These are phyloP conservation scores for Pseudopleuronectes americanus DNA, from an alignment of 2,797 vertebrate species.

Conservation along the genomic window DNA sequence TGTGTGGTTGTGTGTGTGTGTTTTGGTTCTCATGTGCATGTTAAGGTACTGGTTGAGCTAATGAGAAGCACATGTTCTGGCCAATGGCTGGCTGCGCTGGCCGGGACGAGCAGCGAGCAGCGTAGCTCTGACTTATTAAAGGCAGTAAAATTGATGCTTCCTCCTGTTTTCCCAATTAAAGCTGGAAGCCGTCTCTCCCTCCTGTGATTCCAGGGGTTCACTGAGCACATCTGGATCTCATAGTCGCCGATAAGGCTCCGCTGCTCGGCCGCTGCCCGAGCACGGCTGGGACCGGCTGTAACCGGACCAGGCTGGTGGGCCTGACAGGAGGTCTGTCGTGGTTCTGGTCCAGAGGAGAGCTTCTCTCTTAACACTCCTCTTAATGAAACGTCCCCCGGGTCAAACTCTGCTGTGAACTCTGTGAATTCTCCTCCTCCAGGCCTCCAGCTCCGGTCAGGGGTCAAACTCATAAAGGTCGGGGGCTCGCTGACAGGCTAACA, in stretches of 20 bases:
- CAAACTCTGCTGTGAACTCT: slow-evolving; percentile 58
- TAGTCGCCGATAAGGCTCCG: slow-evolving; percentile 86
- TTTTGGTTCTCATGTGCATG: slow-evolving; percentile 36
- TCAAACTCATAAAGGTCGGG: slow-evolving; percentile 70
- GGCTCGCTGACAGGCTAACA: slow-evolving; percentile 62
- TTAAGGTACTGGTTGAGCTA: slow-evolving; percentile 74
- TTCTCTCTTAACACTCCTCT: slow-evolving; percentile 67
- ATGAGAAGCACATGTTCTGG: slow-evolving; percentile 92
- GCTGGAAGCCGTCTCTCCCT: slow-evolving; percentile 78
- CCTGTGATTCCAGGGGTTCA: slow-evolving; percentile 81
- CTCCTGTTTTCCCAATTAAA: slow-evolving; percentile 97
- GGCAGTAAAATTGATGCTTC: slow-evolving; percentile 98
- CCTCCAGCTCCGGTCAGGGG: slow-evolving; percentile 52
- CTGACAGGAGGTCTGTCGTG: slow-evolving; percentile 53
- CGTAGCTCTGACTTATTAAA: slow-evolving; percentile 94
- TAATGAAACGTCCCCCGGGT: slow-evolving; percentile 69
- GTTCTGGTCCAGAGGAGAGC: slow-evolving; percentile 64
- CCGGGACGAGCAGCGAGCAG: slow-evolving; percentile 75
- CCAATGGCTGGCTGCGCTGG: slow-evolving; percentile 78
- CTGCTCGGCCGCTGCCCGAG: slow-evolving; percentile 81
- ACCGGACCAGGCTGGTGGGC: slow-evolving; percentile 46
- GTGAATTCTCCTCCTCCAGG: slow-evolving; percentile 43
- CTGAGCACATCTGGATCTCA: slow-evolving; percentile 91
- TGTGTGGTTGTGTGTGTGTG: slow-evolving; percentile 42
- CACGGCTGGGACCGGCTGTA: slow-evolving; percentile 62